These are phyloP conservation scores for Aporophyla nigra DNA, from an alignment of 2,888 invertebrate genomes.

Conservation along the genomic window DNA sequence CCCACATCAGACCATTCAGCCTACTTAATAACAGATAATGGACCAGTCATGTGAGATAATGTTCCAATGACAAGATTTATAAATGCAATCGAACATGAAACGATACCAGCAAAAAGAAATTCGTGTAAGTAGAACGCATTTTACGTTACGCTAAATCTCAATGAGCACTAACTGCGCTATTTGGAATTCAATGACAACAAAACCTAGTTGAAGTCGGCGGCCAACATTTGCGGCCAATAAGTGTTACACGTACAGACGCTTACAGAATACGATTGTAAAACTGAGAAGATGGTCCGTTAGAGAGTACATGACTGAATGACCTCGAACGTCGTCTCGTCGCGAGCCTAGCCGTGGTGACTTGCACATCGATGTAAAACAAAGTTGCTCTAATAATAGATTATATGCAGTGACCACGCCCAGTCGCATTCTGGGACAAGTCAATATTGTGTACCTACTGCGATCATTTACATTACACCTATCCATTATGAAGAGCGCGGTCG, in stretches of 20 bases:
- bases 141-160: conserved; percentile 66
- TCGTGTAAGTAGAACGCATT: conserved; percentile 60
- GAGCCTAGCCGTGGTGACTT: conserved; percentile 77
- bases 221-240: conserved; percentile 78
- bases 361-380: conserved; percentile 80
- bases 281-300: conserved; percentile 85
- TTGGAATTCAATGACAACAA: conserved; percentile 71
- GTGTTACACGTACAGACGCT: conserved; percentile 79
- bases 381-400: conserved; percentile 78
- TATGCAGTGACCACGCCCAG: conserved; percentile 78
- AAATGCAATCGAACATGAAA: conserved; percentile 53
- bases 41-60: conserved; percentile 79
- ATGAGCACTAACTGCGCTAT: conserved; percentile 65
- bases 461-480: conserved; percentile 82
- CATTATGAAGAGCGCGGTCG: conserved; percentile 79
- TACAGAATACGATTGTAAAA: conserved; percentile 79
- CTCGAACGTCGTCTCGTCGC: conserved; percentile 74
- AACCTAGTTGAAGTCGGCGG: conserved; percentile 67
- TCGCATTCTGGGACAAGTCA: conserved; percentile 82
- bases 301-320: conserved; percentile 79
- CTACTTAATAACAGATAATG: conserved; percentile 83
- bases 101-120: conserved; percentile 54
- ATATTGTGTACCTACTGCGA: conserved; percentile 77
- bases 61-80: conserved; percentile 66
- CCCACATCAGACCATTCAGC: conserved; percentile 80